Evolutionary conservation across 2,888 invertebrate species (phyloP).

Genomic region (Amiota minor): DNA sequence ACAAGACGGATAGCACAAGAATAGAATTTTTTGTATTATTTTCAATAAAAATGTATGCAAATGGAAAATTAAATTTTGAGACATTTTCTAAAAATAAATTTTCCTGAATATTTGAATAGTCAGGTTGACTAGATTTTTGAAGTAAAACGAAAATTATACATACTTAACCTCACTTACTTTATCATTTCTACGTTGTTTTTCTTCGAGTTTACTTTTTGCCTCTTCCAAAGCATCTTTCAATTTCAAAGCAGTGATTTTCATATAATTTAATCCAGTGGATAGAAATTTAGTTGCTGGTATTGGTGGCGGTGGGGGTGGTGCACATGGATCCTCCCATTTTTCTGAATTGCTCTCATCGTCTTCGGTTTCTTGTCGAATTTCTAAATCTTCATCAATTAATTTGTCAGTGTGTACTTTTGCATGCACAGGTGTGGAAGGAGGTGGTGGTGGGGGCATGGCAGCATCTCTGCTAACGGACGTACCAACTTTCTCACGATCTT

Average conservation of each 20-base stretch:
- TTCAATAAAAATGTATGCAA: slow-evolving; percentile 24
- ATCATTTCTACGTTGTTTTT: slow-evolving; percentile 37
- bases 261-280: slow-evolving; percentile 38
- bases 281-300: slow-evolving; percentile 43
- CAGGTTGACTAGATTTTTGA: background rate
- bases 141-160: background rate
- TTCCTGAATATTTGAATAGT: background rate
- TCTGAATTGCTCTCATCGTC: slow-evolving; percentile 55
- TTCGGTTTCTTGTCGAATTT: slow-evolving; percentile 38
- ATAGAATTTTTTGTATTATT: slow-evolving; percentile 14
- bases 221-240: slow-evolving; percentile 58
- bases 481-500: slow-evolving; percentile 38
- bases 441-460: slow-evolving; percentile 60
- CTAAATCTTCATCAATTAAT: background rate
- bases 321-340: slow-evolving; percentile 58
- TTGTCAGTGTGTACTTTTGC: slow-evolving; percentile 32
- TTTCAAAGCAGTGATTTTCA: slow-evolving; percentile 50
- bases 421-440: slow-evolving; percentile 63
- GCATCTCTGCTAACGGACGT: slow-evolving; percentile 46
- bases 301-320: slow-evolving; percentile 59
- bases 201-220: slow-evolving; percentile 58
- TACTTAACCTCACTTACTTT: slow-evolving; percentile 24
- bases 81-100: slow-evolving; percentile 9
- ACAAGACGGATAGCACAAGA: slow-evolving; percentile 34
- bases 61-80: slow-evolving; percentile 10